Evolutionary conservation across 2,113 vertebrate species (phyloP), one percentile per base, ranked within the genome.

Genomic region (Onychostruthus taczanowskii): DNA sequence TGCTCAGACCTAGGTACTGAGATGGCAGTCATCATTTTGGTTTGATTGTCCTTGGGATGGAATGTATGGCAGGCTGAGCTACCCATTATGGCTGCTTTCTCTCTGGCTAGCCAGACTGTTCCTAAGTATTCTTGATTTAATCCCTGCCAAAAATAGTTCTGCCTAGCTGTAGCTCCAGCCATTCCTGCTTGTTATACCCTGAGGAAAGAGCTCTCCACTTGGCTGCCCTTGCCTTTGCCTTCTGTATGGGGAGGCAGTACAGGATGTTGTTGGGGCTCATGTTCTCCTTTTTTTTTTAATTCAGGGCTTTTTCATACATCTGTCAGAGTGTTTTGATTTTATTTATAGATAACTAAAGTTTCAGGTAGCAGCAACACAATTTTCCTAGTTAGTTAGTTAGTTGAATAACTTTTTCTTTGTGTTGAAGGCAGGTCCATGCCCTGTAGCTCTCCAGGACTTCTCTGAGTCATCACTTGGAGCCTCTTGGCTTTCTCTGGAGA

Each of bases 201-300:
- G 2, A 84, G 59, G 79, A 92, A 49, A 72, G 43, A 44, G 9
- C 39, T 76, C 56, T 92, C 41, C 33, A 15, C 30, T 52, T 91
- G 84, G 64, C 64, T 73, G 69, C 56, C 61, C 41, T 68, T 16
- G 3, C 27, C 41, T 80, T 70, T 61, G 37, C 58, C 44, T 56
- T 41, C 46, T 0, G 0, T 58, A 26, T 16, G 41, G 58, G 49
- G 20, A 92, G 26, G 28, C 1, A 0, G 16, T 9, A 8, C 1
- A 1, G 16, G 55, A 19, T 72, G 59, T 27, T 64, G 16, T 14
- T 78, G n/a, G 39, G 56, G 8, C 30, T 84, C 21, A 24, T 52
- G 24, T 21, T 56, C 16, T 77, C 15, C 3, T 12, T 59, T 68
- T 58, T 64, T 67, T 75, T 46, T 35, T 31, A n/a, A n/a, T 87